phyloP scores from a whole-genome alignment of 2,797 vertebrate genomes.

The Sus cebifrons region DNA sequence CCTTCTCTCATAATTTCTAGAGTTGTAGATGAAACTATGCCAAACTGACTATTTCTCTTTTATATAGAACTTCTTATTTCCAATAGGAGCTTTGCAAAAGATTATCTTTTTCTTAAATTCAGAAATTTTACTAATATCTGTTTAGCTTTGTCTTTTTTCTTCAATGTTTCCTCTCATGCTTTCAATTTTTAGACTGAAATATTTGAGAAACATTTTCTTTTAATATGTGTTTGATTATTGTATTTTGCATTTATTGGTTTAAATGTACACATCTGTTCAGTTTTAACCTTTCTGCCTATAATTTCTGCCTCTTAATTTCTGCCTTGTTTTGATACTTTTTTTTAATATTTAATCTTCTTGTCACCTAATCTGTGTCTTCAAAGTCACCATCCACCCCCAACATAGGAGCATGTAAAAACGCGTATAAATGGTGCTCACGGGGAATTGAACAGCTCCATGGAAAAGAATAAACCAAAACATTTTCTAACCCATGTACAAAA shows the following conservation, averaged over 20 bases:
- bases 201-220: background rate
- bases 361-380: background rate
- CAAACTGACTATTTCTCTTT: background rate
- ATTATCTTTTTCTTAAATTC: background rate
- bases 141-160: background rate
- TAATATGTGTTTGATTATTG: background rate
- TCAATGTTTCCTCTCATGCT: background rate
- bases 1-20: background rate
- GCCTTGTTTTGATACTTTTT: background rate
- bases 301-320: background rate
- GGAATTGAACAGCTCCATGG: background rate
- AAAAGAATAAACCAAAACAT: background rate
- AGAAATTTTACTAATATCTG: background rate
- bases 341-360: background rate
- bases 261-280: background rate
- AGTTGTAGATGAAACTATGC: background rate
- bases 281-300: background rate
- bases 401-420: background rate
- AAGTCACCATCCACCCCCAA: background rate
- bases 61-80: background rate
- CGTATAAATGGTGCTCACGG: background rate
- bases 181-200: conserved; percentile 2
- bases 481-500: background rate
- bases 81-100: background rate
- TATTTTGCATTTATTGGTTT: background rate